phyloP scores from a whole-genome alignment of 2,113 vertebrate genomes.

The Platichthys flesus region DNA sequence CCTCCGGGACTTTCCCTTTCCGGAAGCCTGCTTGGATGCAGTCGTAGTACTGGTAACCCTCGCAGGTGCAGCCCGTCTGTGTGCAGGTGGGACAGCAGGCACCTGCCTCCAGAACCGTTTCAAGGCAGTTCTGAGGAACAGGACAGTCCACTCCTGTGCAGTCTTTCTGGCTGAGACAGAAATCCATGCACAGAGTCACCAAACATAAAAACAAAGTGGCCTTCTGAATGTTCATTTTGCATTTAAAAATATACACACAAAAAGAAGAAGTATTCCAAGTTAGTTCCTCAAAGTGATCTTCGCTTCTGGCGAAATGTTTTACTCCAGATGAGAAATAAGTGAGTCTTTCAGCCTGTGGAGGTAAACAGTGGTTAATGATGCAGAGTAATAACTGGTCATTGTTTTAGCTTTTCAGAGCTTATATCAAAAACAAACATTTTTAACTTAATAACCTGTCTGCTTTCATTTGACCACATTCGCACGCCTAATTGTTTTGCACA shows the following conservation, averaged over 20 bases:
- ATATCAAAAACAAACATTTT: conserved; percentile 26
- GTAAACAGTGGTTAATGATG: conserved; percentile 43
- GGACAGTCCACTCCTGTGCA: conserved; percentile 89
- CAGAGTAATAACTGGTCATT: conserved; percentile 19
- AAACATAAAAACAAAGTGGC: conserved; percentile 44
- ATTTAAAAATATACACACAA: background rate
- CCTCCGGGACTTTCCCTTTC: conserved; percentile 91
- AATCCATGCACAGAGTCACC: conserved; percentile 62
- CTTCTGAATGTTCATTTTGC: conserved; percentile 75
- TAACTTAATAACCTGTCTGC: conserved; percentile 31
- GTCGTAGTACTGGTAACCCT: conserved; percentile 97
- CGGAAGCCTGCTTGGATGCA: conserved; percentile 89
- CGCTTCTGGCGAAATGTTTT: conserved; percentile 25
- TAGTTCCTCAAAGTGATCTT: conserved; percentile 11
- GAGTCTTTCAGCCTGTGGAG: conserved; percentile 56
- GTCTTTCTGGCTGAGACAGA: conserved; percentile 78
- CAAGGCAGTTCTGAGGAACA: conserved; percentile 86
- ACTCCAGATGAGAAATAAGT: conserved; percentile 26
- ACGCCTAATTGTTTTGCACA: conserved; percentile 30
- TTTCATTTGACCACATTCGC: conserved; percentile 51
- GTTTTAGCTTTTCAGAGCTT: conserved; percentile 11
- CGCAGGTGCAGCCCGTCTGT: conserved; percentile 89
- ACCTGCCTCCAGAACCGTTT: conserved; percentile 83
- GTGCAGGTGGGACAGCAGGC: conserved; percentile 89
- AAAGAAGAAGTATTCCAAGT: background rate